phyloP scores from a whole-genome alignment of 2,888 invertebrate genomes.

The Drosophila nr. perissopoda region DNA sequence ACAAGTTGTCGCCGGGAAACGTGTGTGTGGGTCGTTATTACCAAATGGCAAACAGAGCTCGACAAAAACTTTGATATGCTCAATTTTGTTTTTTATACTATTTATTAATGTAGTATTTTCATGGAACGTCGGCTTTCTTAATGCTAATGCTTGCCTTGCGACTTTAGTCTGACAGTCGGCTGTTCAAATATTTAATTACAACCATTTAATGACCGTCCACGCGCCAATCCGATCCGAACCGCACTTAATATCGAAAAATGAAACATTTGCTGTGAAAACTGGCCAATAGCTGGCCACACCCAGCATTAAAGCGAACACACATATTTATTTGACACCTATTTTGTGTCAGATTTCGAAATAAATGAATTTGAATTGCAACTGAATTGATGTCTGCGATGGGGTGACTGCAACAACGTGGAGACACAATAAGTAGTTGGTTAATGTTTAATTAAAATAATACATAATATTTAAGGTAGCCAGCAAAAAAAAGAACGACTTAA shows the following conservation, averaged over 20 bases:
- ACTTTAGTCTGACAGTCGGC: conserved; percentile 50
- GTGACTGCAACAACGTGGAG: not conserved
- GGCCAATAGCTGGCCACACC: conserved; percentile 62
- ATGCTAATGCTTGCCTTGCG: conserved; percentile 62
- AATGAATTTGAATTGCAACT: conserved; percentile 29
- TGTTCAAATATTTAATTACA: conserved; percentile 72
- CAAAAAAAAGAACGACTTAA: too few species aligned
- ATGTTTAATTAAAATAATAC: not conserved
- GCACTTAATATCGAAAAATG: conserved; percentile 10
- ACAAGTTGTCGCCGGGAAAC: conserved; percentile 54
- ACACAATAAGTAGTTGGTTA: not conserved
- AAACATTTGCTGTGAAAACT: conserved; percentile 54
- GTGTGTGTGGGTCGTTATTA: conserved; percentile 44
- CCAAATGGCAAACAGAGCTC: conserved; percentile 35
- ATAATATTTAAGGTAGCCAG: not conserved
- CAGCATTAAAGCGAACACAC: conserved; percentile 35
- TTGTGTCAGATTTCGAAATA: conserved; percentile 25
- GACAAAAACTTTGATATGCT: conserved; percentile 28
- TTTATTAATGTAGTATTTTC: conserved; percentile 24
- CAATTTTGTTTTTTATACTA: conserved; percentile 24
- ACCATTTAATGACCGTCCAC: conserved; percentile 61
- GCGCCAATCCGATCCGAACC: conserved; percentile 30
- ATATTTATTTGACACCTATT: conserved; percentile 71
- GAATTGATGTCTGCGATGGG: not conserved
- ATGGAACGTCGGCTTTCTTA: conserved; percentile 37